A percentile compares a stretch with the other conserved stretches of the same genome.
Conservation (phyloP, 2,113 vertebrate genomes). For the Gopherus flavomarginatus region DNA sequence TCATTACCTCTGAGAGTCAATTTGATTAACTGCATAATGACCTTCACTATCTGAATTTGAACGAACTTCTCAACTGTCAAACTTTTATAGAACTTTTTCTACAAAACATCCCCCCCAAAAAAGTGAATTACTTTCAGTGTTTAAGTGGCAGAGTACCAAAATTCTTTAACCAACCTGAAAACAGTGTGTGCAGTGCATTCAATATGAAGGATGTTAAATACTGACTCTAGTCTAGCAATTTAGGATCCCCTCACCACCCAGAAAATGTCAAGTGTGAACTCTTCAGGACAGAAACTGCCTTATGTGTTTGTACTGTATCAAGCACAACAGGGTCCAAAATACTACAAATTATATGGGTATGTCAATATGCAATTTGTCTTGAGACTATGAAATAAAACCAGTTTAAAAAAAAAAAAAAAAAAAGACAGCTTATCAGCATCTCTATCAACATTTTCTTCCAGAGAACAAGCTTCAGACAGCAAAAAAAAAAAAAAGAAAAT, state of each 20-base stretch:
- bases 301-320: constrained; percentile 46
- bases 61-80: not conserved
- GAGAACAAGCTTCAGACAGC: constrained; percentile 54
- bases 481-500: constrained; percentile 60
- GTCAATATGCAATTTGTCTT: constrained; percentile 65
- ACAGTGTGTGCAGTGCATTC: not conserved
- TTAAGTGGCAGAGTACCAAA: not conserved
- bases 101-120: no score
- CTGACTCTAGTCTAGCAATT: not conserved
- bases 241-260: not conserved
- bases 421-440: constrained; percentile 65
- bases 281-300: constrained; percentile 51
- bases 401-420: constrained; percentile 8
- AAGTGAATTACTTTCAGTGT: not conserved
- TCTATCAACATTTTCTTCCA: constrained; percentile 73
- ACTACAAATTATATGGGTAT: constrained; percentile 48
- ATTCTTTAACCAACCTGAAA: not conserved
- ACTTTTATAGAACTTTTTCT: not conserved
- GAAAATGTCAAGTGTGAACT: constrained; percentile 29
- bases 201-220: not conserved
- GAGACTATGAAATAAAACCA: not conserved
- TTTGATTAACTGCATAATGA: not conserved
- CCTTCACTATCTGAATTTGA: not conserved
- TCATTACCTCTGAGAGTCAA: not conserved
- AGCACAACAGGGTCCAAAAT: not conserved